Evolutionary conservation across 2,113 vertebrate species (phyloP).

Genomic region (Sinosuthora webbiana): DNA sequence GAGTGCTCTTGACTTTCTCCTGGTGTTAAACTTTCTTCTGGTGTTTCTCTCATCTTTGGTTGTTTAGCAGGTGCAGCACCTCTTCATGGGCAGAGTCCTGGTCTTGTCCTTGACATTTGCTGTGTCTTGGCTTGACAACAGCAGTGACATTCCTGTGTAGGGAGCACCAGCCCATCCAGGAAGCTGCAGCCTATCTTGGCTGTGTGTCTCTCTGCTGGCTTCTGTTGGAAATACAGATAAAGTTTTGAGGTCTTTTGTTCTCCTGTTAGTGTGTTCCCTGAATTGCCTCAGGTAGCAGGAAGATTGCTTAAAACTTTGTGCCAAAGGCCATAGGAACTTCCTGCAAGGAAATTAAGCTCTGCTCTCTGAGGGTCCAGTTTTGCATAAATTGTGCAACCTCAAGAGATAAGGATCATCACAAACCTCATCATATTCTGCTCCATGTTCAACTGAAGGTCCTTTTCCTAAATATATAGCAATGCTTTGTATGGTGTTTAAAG

Average conservation of each 20-base stretch:
- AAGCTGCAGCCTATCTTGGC: not conserved
- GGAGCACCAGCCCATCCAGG: not conserved
- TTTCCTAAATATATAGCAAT: not conserved
- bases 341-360: not conserved
- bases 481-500: not conserved
- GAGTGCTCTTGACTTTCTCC: not conserved
- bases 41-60: not conserved
- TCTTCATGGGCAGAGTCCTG: not conserved
- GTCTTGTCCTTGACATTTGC: not conserved
- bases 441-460: not conserved
- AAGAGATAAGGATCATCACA: not conserved
- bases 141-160: not conserved
- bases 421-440: not conserved
- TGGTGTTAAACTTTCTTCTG: not conserved
- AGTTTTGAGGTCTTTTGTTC: not conserved
- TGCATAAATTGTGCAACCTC: not conserved
- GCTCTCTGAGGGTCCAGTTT: not conserved
- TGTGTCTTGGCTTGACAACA: not conserved
- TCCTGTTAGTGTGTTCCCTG: not conserved
- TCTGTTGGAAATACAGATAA: not conserved
- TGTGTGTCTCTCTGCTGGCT: not conserved
- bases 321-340: not conserved
- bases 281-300: not conserved
- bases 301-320: not conserved
- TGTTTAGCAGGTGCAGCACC: not conserved